A percentile compares a stretch with the other conserved stretches of the same genome.
Conservation (phyloP, 1,140 invertebrate species). For the Drosophila athabasca region DNA sequence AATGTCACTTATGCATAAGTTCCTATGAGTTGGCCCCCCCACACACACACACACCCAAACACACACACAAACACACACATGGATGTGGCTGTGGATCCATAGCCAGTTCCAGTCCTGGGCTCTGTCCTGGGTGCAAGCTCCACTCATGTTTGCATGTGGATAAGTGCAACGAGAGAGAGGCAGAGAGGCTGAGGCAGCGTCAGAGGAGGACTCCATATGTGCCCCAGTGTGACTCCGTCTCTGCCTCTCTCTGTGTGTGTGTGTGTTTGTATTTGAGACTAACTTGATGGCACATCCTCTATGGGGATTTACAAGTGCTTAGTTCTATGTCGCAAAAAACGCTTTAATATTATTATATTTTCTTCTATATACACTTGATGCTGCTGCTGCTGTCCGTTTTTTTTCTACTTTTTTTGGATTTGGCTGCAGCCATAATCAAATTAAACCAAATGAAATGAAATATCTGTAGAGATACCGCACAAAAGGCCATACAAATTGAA, state of each 20-base stretch:
- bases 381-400: slow-evolving; percentile 38
- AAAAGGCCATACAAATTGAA: slow-evolving; percentile 53
- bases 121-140: slow-evolving; percentile 32
- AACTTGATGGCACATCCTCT: slow-evolving; percentile 82
- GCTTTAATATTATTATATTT: slow-evolving; percentile 83
- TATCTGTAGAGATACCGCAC: slow-evolving; percentile 21
- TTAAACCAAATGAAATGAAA: slow-evolving; percentile 76
- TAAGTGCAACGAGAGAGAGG: slow-evolving; percentile 53
- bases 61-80: slow-evolving; percentile 6
- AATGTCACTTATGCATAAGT: slow-evolving; percentile 83
- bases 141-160: slow-evolving; percentile 72
- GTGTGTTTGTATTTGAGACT: slow-evolving; percentile 78
- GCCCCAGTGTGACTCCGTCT: slow-evolving; percentile 20
- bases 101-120: slow-evolving; percentile 35
- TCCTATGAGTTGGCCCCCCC: slow-evolving; percentile 72
- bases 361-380: slow-evolving; percentile 73
- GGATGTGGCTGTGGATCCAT: slow-evolving; percentile 20
- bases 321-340: slow-evolving; percentile 81
- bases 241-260: slow-evolving; percentile 6
- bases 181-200: not conserved
- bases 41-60: slow-evolving; percentile 28
- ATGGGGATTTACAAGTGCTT: slow-evolving; percentile 83
- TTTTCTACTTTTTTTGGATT: slow-evolving; percentile 53
- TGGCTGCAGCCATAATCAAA: slow-evolving; percentile 38
- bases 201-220: slow-evolving; percentile 44